A percentile compares a stretch with the other conserved stretches of the same genome.
Conservation (phyloP, 2,113 vertebrate genomes). For the Corapipo altera region DNA sequence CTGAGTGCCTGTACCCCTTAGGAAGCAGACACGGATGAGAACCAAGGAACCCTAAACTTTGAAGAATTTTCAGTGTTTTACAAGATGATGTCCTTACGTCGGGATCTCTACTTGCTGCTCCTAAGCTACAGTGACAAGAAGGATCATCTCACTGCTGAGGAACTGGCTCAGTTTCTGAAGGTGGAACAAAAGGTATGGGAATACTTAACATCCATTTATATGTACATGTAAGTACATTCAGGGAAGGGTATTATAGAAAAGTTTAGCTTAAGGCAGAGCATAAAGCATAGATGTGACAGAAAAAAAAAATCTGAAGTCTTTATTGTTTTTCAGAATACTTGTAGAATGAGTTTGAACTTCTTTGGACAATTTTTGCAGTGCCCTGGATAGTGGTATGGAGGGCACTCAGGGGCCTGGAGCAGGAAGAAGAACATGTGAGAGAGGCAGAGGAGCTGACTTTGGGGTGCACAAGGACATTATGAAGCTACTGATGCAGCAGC, state of each 20-base stretch:
- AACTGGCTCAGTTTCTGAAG: conserved; percentile 88
- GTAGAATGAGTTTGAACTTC: background rate
- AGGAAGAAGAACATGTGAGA: background rate
- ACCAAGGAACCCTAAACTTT: conserved; percentile 92
- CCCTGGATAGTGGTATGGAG: background rate
- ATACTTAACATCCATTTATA: fast-evolving
- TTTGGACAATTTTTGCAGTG: background rate
- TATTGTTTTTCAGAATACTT: background rate
- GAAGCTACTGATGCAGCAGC: background rate
- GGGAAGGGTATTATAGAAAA: background rate
- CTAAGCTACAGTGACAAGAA: conserved; percentile 94
- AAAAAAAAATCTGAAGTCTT: background rate
- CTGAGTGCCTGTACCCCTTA: conserved; percentile 35
- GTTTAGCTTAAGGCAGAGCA: fast-evolving
- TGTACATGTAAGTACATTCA: background rate
- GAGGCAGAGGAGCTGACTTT: background rate
- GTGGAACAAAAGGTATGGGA: conserved; percentile 90
- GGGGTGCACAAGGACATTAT: background rate
- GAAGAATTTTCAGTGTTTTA: conserved; percentile 98
- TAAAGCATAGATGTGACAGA: background rate
- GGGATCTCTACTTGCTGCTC: conserved; percentile 92
- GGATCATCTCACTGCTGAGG: conserved; percentile 89
- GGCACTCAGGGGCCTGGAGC: background rate
- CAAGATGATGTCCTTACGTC: conserved; percentile 96
- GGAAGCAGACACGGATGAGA: conserved; percentile 97